Base-by-base conservation (phyloP, 2,113 vertebrate species). In the Takifugu flavidus region DNA sequence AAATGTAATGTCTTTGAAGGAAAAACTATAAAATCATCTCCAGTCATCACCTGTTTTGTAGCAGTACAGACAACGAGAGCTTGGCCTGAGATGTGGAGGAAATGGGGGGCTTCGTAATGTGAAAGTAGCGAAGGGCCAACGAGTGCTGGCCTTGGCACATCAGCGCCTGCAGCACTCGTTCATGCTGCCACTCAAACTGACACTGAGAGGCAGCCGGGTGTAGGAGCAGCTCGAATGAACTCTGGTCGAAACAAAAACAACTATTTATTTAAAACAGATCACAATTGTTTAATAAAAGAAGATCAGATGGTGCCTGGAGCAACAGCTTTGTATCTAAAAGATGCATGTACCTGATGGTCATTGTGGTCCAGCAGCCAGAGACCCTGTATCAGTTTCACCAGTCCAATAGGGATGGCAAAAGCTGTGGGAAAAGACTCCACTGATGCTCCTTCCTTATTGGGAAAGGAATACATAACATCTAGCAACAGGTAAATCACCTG, bases 281-380 rank as follows among this genome's bases (percentile, higher is more conserved):
- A 0, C 6, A 20, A 46, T 2, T 10, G 3, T 3, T 26, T 5
- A n/a, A 28, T 14, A n/a, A n/a, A 31, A 49, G 4, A 53, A 43
- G 13, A 27, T 44, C 27, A 25, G n/a, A 58, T 3, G 20, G 27
- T 39, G 25, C 44, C 44, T 45, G 44, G 25, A 52, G 5, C 10
- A 53, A 42, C 3, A 1, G 26, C 27, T 53, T 8, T 26, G 29
- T 47, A 29, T 39, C 1, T 2, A 62, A 53, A 59, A 39, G 7
- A 1, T 39, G 34, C 34, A 39, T 8, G 28, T 34, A 98, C 96
- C 90, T 95, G 93, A 53, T 93, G 93, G 74, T 98, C 94, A 60
- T 88, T 92, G 77, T 97, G 96, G 85, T 98, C 97, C 64, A 98
- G 89, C 49, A 97, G 90, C 97, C 97, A 98, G 75, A 96, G 92